Percentiles rank a stretch among this genome's conserved stretches.
phyloP scores from a whole-genome alignment of 1,140 invertebrate species.

The Trichonephila inaurata region DNA sequence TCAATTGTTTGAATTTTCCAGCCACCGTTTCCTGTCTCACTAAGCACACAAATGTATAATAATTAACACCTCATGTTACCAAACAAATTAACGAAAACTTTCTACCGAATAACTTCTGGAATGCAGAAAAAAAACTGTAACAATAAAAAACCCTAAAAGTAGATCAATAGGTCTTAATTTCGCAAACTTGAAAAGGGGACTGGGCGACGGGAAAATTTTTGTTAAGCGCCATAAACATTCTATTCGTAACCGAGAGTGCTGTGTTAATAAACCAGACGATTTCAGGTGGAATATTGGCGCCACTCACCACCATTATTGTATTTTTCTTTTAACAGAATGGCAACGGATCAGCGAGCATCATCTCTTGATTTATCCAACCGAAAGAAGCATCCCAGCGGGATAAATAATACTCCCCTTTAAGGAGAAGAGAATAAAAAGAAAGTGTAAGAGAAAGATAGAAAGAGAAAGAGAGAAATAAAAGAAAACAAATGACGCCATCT shows the following conservation, averaged over 20 bases:
- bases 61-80: background rate
- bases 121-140: background rate
- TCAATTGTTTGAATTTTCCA: background rate
- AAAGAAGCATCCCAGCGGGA: background rate
- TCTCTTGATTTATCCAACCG: conserved; percentile 39
- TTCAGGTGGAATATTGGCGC: conserved; percentile 18
- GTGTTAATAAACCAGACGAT: conserved; percentile 28
- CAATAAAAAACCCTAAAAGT: background rate
- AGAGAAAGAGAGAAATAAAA: conserved; percentile 30
- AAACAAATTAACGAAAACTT: conserved; percentile 1
- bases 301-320: conserved; percentile 27
- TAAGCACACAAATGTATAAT: background rate
- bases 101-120: background rate
- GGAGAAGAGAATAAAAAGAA: conserved; percentile 22
- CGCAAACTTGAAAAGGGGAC: background rate
- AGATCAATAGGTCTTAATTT: conserved; percentile 42
- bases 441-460: conserved; percentile 19
- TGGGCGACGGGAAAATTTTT: background rate
- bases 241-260: conserved; percentile 9
- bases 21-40: conserved; percentile 4
- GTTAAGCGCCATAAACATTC: conserved; percentile 8
- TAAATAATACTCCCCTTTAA: conserved; percentile 18
- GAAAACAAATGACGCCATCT: conserved; percentile 59
- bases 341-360: conserved; percentile 51
- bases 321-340: conserved; percentile 26